phyloP scores from a whole-genome alignment of 30 jellyfish, hydroid and myxozoan species.

The Rhopilema esculentum region DNA sequence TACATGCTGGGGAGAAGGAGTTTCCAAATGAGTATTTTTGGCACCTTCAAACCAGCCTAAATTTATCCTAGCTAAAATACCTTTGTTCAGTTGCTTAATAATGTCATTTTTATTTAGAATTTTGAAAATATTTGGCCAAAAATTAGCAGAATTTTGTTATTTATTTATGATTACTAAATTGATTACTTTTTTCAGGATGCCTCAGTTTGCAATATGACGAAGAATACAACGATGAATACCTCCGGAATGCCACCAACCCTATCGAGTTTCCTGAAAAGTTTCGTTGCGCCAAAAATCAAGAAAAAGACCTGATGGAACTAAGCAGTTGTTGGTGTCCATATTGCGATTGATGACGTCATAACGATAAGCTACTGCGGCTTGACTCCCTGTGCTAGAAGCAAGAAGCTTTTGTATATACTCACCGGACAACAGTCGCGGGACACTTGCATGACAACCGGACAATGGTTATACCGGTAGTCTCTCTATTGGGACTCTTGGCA shows the following conservation, averaged over 20 bases:
- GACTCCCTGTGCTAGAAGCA: neutral
- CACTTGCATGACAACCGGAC: no score
- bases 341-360: neutral
- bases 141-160: no score
- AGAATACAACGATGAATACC: constrained; percentile 8
- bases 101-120: no score
- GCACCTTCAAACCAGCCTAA: no score
- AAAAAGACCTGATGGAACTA: neutral
- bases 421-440: neutral
- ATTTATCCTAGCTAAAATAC: no score
- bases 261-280: constrained; percentile 37
- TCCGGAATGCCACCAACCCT: constrained; percentile 42
- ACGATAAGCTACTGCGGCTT: neutral
- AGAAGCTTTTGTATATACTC: neutral
- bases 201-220: constrained; percentile 5
- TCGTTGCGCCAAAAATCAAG: constrained; percentile 53
- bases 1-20: neutral
- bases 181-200: constrained; percentile 6
- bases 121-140: no score
- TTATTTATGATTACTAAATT: no score
- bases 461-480: no score
- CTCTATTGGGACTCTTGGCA: no score
- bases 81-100: no score
- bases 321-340: neutral
- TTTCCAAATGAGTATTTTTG: neutral